Percentiles rank a stretch among this genome's conserved stretches.
Evolutionary conservation across 2,113 vertebrate species (phyloP).

Genomic region (Cyanoliseus patagonus): DNA sequence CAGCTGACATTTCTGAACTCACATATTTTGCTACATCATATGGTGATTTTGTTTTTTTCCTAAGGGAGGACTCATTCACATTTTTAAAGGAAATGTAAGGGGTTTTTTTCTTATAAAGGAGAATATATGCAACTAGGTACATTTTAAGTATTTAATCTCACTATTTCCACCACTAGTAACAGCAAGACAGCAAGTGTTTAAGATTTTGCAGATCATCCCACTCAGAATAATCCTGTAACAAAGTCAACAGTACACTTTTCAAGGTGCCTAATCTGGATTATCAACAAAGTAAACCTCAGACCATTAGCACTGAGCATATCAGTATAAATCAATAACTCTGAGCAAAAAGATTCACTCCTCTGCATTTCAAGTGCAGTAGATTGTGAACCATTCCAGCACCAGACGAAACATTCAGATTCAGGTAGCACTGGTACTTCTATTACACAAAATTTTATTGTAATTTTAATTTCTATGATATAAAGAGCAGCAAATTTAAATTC

Average conservation of each 20-base stretch:
- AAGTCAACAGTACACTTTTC: neutral
- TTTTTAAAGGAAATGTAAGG: neutral
- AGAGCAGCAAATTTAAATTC: neutral
- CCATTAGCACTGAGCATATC: neutral
- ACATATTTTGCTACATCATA: neutral
- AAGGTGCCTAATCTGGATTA: neutral
- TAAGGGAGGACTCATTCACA: neutral
- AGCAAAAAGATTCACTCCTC: neutral
- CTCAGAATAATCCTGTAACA: neutral
- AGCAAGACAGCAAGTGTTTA: neutral
- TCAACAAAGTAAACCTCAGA: neutral
- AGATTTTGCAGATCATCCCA: neutral
- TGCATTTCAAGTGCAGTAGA: neutral
- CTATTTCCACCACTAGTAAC: neutral
- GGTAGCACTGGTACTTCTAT: neutral
- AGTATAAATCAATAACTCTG: neutral
- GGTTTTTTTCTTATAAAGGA: rapidly evolving
- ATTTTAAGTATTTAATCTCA: neutral
- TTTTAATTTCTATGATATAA: neutral
- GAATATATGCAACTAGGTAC: neutral
- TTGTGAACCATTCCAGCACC: neutral
- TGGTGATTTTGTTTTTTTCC: neutral
- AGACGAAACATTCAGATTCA: neutral
- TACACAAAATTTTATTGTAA: neutral
- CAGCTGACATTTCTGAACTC: neutral